Percentiles rank a stretch among this genome's conserved stretches.
Conservation (phyloP, 2,888 invertebrate genomes). For the Apodemia duryi region DNA sequence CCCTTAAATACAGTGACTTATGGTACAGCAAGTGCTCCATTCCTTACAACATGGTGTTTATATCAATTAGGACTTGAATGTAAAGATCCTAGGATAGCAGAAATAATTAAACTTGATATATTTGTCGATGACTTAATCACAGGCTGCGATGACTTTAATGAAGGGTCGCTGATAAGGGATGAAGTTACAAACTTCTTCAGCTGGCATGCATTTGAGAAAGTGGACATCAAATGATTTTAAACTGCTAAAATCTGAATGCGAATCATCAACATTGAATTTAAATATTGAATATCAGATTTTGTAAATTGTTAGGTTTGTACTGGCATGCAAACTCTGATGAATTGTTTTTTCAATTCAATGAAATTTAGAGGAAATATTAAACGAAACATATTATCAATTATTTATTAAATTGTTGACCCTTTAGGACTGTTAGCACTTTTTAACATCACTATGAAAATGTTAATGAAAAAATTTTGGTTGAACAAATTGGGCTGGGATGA, state of each 20-base stretch:
- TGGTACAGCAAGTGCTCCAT: slow-evolving; percentile 11
- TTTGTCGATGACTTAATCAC: slow-evolving; percentile 19
- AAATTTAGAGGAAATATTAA: slow-evolving; percentile 24
- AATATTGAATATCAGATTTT: slow-evolving; percentile 19
- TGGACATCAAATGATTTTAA: slow-evolving; percentile 15
- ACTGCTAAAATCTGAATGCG: background rate
- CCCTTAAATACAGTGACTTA: slow-evolving; percentile 7
- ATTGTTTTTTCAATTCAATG: slow-evolving; percentile 19
- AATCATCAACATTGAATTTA: slow-evolving; percentile 1
- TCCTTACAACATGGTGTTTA: background rate
- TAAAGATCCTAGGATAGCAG: background rate
- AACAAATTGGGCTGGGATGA: slow-evolving; percentile 11
- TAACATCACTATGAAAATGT: slow-evolving; percentile 21
- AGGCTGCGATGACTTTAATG: slow-evolving; percentile 3
- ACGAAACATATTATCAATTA: slow-evolving; percentile 27
- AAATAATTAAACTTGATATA: slow-evolving; percentile 17
- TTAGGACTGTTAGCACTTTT: slow-evolving; percentile 22
- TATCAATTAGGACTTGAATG: background rate
- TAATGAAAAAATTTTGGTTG: slow-evolving; percentile 23
- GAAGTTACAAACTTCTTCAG: background rate
- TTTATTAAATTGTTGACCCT: slow-evolving; percentile 24
- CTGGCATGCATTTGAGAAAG: slow-evolving; percentile 14
- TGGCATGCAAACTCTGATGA: slow-evolving; percentile 27
- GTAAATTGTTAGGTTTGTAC: slow-evolving; percentile 28
- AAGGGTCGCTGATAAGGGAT: background rate